These are phyloP conservation scores for Zaprionus lachaisei DNA, from an alignment of 1,140 invertebrate genomes.

Conservation along the genomic window DNA sequence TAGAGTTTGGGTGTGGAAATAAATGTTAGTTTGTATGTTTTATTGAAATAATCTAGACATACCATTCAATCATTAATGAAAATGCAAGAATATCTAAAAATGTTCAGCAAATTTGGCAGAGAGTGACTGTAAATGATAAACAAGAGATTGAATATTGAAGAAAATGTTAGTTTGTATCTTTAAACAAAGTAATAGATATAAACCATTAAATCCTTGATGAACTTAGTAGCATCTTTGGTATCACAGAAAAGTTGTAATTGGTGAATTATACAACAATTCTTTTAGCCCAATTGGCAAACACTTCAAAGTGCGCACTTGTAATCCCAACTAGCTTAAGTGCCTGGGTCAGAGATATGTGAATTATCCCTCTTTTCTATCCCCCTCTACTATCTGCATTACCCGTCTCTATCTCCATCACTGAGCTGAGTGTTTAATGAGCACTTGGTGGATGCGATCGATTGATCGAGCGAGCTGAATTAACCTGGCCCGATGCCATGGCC, in stretches of 20 bases:
- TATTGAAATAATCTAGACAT: too few relatives aligned
- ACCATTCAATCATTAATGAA: too few relatives aligned
- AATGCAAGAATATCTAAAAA: not conserved
- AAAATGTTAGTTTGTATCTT: too few relatives aligned
- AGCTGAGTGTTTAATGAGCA: constrained; percentile 30
- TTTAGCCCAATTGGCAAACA: not conserved
- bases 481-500: not conserved
- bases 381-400: not conserved
- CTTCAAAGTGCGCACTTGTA: not conserved
- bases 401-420: not conserved
- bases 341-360: not conserved
- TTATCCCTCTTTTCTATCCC: not conserved
- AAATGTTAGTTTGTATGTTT: too few relatives aligned
- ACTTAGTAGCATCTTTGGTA: not conserved
- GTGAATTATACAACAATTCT: not conserved
- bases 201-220: not conserved
- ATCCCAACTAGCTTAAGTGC: not conserved
- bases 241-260: not conserved
- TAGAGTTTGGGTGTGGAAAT: too few relatives aligned
- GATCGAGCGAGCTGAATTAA: constrained; percentile 11
- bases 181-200: too few relatives aligned
- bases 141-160: too few relatives aligned
- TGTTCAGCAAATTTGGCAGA: not conserved
- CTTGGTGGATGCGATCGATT: constrained; percentile 20
- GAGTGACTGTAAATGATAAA: too few relatives aligned